phyloP scores from a whole-genome alignment of 2,797 vertebrate species.

The Leuciscus waleckii region DNA sequence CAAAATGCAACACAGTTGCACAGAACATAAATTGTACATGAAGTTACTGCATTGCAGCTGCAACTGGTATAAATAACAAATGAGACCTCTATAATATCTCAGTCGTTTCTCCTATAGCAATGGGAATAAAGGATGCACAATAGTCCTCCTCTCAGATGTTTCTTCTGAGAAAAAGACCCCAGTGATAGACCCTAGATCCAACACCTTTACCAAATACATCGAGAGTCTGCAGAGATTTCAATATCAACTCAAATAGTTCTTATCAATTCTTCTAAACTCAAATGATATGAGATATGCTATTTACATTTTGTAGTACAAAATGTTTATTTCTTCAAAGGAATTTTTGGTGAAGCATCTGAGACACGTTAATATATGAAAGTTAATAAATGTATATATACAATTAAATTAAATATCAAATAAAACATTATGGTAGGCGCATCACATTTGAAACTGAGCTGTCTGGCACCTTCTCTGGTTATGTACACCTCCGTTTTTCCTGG shows the following conservation, averaged over 20 bases:
- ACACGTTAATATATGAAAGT: not conserved
- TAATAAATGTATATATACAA: not conserved
- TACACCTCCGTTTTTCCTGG: not conserved
- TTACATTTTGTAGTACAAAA: not conserved
- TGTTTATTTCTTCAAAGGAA: not conserved
- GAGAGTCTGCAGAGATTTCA: not conserved
- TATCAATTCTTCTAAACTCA: not conserved
- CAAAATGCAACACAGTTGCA: not conserved
- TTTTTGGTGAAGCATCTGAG: not conserved
- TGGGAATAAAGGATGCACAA: not conserved
- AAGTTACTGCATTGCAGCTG: slow-evolving; percentile 28
- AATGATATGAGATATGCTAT: not conserved
- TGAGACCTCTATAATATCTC: not conserved
- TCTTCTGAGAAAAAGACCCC: not conserved
- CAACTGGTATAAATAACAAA: not conserved
- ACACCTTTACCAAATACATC: not conserved
- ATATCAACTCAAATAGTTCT: not conserved
- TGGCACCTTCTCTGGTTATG: not conserved
- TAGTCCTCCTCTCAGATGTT: not conserved
- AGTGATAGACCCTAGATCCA: not conserved
- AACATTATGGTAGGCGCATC: not conserved
- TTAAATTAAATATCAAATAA: not conserved
- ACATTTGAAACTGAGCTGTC: slow-evolving; percentile 4
- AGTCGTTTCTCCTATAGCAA: not conserved
- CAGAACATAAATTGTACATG: not conserved